Percentiles rank a stretch among this genome's conserved stretches.
phyloP scores from a whole-genome alignment of 2,888 invertebrate species.

The Hypomecis punctinalis region DNA sequence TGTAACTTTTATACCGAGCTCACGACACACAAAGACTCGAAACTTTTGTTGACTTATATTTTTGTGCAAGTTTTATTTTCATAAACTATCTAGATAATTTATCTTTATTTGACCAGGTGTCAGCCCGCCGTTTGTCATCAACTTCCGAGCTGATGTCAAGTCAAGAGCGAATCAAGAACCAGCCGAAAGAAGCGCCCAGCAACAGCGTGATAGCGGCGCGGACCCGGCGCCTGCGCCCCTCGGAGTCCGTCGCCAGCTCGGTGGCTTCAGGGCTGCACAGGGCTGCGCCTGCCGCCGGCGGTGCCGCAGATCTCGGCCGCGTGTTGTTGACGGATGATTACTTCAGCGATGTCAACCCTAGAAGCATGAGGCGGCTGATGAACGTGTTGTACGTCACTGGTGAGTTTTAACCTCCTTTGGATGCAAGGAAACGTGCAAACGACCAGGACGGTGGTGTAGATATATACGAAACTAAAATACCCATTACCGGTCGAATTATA shows the following conservation, averaged over 20 bases:
- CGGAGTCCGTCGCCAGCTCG: conserved; percentile 96
- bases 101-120: conserved; percentile 74
- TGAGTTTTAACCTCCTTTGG: conserved; percentile 64
- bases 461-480: no score
- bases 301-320: conserved; percentile 89
- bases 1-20: no score
- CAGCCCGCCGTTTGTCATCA: conserved; percentile 90
- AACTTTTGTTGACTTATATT: no score
- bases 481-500: no score
- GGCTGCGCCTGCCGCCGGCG: conserved; percentile 83
- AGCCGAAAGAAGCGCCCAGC: conserved; percentile 59
- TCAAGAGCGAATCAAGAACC: conserved; percentile 89
- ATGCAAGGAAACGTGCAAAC: no score
- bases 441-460: no score
- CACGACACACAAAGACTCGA: no score
- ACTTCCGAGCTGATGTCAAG: conserved; percentile 93
- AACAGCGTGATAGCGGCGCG: conserved; percentile 86
- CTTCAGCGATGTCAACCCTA: conserved; percentile 99
- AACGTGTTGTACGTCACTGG: conserved; percentile 98
- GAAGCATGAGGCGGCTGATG: conserved; percentile 98
- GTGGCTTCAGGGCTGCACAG: conserved; percentile 95
- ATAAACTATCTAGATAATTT: no score
- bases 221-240: conserved; percentile 91
- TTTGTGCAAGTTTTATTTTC: no score
- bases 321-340: conserved; percentile 98